Evolutionary conservation across 2,113 vertebrate species (phyloP).

Genomic region (Eudyptes chrysolophus): DNA sequence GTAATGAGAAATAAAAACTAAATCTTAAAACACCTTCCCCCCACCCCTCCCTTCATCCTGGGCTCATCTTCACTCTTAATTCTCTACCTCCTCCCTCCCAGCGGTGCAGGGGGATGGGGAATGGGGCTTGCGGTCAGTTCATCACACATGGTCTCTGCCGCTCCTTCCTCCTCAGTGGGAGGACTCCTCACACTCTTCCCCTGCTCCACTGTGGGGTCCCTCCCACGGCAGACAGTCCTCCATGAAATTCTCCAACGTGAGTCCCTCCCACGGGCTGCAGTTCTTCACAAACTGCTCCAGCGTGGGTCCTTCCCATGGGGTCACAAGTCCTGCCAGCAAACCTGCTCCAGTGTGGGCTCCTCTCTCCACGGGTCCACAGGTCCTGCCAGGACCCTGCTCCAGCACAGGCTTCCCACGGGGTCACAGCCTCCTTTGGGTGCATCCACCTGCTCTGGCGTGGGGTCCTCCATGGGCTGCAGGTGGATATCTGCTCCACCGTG

Average conservation of each 20-base stretch:
- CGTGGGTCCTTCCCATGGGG: neutral
- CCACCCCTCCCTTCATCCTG: neutral
- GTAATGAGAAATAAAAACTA: neutral
- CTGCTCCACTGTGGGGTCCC: neutral
- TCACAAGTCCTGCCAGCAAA: neutral
- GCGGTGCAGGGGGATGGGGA: neutral
- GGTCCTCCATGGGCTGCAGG: neutral
- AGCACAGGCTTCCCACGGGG: neutral
- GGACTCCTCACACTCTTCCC: neutral
- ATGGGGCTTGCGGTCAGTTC: neutral
- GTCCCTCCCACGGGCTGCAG: too few species aligned
- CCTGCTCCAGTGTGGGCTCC: neutral
- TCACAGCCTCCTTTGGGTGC: neutral
- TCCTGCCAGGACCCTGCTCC: neutral
- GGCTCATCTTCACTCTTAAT: neutral
- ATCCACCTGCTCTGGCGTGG: neutral
- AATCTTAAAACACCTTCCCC: neutral
- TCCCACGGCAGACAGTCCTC: neutral
- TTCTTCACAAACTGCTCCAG: neutral
- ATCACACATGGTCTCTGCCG: fast-evolving
- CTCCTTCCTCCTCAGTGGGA: neutral
- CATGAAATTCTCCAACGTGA: neutral
- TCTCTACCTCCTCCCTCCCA: neutral
- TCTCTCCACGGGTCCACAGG: neutral
- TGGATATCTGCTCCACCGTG: neutral